phyloP scores from a whole-genome alignment of 2,888 invertebrate species.

The Eupelmus urozonus region DNA sequence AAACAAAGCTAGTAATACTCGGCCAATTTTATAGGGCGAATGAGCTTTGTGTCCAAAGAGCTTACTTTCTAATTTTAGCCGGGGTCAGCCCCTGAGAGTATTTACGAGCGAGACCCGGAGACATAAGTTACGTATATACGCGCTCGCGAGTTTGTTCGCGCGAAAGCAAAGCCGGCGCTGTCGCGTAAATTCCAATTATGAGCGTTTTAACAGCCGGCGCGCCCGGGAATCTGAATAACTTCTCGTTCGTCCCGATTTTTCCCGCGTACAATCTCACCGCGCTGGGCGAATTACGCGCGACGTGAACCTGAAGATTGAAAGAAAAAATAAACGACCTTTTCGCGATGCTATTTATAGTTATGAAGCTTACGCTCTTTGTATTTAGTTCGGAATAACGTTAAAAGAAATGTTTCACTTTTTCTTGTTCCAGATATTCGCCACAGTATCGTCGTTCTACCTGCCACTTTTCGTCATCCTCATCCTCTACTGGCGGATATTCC shows the following conservation, averaged over 20 bases:
- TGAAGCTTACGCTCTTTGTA: too few species aligned
- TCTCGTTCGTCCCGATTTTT: constrained; percentile 15
- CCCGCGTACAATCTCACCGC: too few species aligned
- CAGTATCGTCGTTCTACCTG: constrained; percentile 93
- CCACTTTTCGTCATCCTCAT: constrained; percentile 92
- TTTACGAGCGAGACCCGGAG: constrained; percentile 18
- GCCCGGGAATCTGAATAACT: constrained; percentile 18
- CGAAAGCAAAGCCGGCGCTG: constrained; percentile 4
- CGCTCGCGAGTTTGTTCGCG: background rate
- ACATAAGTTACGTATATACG: constrained; percentile 5
- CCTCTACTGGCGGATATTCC: constrained; percentile 93
- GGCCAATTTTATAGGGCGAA: too few species aligned
- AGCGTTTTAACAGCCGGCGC: constrained; percentile 18
- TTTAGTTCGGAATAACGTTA: background rate
- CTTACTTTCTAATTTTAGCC: constrained; percentile 23
- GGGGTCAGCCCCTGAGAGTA: background rate
- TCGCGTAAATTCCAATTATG: constrained; percentile 48
- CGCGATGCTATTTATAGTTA: too few species aligned
- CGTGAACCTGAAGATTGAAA: too few species aligned
- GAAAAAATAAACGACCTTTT: too few species aligned
- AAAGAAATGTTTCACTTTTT: background rate
- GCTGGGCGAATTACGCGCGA: too few species aligned
- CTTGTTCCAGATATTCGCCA: constrained; percentile 91
- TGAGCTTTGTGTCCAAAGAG: background rate
- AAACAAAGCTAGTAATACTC: too few species aligned